Conservation (phyloP, 1,140 invertebrate genomes). For the Aphelenchoides fujianensis region DNA sequence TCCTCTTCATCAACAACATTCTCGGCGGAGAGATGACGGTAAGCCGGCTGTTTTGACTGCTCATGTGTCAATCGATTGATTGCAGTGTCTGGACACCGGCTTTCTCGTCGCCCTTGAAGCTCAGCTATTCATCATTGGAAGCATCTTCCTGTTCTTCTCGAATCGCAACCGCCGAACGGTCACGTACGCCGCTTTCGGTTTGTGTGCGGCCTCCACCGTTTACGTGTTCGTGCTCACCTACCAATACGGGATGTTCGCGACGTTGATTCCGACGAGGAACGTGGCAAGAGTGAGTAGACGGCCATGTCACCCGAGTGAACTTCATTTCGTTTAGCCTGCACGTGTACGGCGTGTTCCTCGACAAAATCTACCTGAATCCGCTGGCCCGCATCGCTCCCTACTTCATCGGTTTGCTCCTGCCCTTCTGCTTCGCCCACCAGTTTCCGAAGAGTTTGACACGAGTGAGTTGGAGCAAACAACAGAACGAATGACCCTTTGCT, state of each 20-base stretch:
- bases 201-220: conserved; percentile 22
- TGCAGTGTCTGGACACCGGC: conserved; percentile 43
- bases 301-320: not conserved
- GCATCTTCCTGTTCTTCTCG: conserved; percentile 13
- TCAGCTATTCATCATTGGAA: conserved; percentile 39
- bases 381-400: conserved; percentile 31
- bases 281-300: conserved; percentile 23
- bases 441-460: conserved; percentile 5
- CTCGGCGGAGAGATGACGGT: conserved; percentile 39
- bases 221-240: conserved; percentile 28
- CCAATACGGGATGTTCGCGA: conserved; percentile 28
- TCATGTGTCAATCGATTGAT: conserved; percentile 4
- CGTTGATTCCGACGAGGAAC: conserved; percentile 41
- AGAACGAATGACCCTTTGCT: not conserved
- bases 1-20: conserved; percentile 43
- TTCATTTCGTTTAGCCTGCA: conserved; percentile 25
- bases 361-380: conserved; percentile 43
- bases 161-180: conserved; percentile 3
- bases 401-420: conserved; percentile 27
- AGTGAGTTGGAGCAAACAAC: not conserved
- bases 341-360: conserved; percentile 30
- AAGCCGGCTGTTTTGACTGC: conserved; percentile 18
- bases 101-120: conserved; percentile 48
- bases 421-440: not conserved
- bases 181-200: not conserved